Evolutionary conservation across 2,113 vertebrate species (phyloP), one percentile per base, ranked within the genome.

Genomic region (Merops nubicus): DNA sequence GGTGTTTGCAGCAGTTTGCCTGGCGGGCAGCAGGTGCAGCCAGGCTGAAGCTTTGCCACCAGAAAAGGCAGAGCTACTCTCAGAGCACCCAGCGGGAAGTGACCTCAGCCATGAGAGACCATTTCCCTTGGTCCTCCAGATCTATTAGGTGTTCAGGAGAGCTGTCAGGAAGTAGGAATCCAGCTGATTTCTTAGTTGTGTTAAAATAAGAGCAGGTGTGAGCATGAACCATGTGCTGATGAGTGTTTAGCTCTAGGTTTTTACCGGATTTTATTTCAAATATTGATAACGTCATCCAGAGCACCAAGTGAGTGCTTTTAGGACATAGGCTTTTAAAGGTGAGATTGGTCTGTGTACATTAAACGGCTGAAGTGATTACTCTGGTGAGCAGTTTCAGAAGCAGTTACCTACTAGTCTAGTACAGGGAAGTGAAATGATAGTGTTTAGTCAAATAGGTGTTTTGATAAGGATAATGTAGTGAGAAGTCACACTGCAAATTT

Each of bases 201-300:
- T 73, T 91, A 48, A 69, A 88, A 62, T 28, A 76, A 50, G 51
- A 84, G 15, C 22, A n/a, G 43, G 29, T 1, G 0, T 64, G 43
- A 76, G 28, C 25, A 7, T 53, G 54, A 90, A 33, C 40, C 8
- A 0, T 77, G 42, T 45, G 34, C 51, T 78, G 36, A 8, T 76
- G 65, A 75, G 15, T 42, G 13, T 19, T 87, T 85, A 82, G n/a
- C 26, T 89, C 33, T 47, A 54, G 34, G 12, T 72, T 95, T 31
- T 89, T 78, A 45, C 23, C 63, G 31, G 33, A 43, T 89, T 96
- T 91, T 76, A 4, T 69, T 68, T 93, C 59, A 54, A 94, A 56
- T 81, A 48, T 26, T 43, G 31, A 16, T 80, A 56, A 36, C 21
- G 18, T 70, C 26, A 64, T 42, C 76, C 12, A 20, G 45, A 80